Evolutionary conservation across 35 echinoderm and acorn worm genomes (phyloP), one percentile per base, ranked within the genome.

Genomic region (Ophioderma brevispina): DNA sequence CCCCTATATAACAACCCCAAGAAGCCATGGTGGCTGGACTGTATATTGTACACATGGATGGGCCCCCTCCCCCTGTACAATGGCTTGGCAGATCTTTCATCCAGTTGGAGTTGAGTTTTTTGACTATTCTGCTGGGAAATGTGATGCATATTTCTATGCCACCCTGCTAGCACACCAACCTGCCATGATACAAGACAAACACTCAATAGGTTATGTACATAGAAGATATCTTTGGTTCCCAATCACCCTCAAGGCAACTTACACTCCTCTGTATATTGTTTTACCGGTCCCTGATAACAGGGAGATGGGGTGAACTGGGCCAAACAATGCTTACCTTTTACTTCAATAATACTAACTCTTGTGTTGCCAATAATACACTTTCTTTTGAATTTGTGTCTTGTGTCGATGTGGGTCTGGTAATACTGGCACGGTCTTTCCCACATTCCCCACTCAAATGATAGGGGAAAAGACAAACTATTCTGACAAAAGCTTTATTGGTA

Each of bases 121-220:
- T 95, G 93, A 78, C n/a, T 99, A 99, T 59, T 99, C 97, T 90
- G 97, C 95, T 0, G 97, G 97, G n/a, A 76, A 95, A 99, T 85
- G 97, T 99, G 90, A 99, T 95, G 79, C 97, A 99, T 80, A 99
- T 95, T 88, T 99, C 97, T 40, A 99, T 95, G 25, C 94, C 97
- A 75, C n/a, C 97, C 97, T 13, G 97, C 97, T 30, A 99, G 93
- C 32, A 93, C 97, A 95, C 97, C 97, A n/a, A 95, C 97, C 97
- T 99, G 91, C 35, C 83, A 81, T 82, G 37, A 46, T 79, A 46
- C 41, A 46, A 46, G n/a, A n/a, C n/a, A n/a, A n/a, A n/a, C 80
- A 80, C 17, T 23, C 15, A 78, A 78, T 35, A 1, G 39, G 50
- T 36, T 34, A 35, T 15, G 35, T 85, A 43, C 14, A 32, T 14